Percentiles rank a stretch among this genome's conserved stretches.
These are phyloP conservation scores for Habropoda laboriosa DNA, from an alignment of 1,140 invertebrate species.

Conservation along the genomic window DNA sequence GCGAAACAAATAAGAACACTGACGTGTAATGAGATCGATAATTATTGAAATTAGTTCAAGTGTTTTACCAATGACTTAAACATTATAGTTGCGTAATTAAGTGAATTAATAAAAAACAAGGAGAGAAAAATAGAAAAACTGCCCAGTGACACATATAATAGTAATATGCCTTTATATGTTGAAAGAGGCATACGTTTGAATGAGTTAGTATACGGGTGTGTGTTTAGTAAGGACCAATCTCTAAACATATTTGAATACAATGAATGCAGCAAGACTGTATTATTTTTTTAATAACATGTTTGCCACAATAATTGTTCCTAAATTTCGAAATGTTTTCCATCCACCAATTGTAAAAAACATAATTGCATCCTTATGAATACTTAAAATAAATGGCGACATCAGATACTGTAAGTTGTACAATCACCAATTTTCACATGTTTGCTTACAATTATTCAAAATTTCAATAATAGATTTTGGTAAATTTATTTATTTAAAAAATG, in stretches of 20 bases:
- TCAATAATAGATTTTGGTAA: background rate
- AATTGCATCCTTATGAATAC: constrained; percentile 37
- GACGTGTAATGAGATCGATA: background rate
- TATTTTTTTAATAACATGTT: constrained; percentile 48
- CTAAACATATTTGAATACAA: constrained; percentile 16
- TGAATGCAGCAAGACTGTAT: constrained; percentile 39
- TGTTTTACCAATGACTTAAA: constrained; percentile 49
- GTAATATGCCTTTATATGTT: constrained; percentile 8
- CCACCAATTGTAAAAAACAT: constrained; percentile 31
- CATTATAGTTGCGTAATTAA: constrained; percentile 22
- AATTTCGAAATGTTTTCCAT: constrained; percentile 43
- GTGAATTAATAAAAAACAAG: constrained; percentile 9
- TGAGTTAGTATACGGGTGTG: constrained; percentile 34
- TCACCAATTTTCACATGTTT: constrained; percentile 31
- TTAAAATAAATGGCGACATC: constrained; percentile 44
- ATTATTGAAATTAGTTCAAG: constrained; percentile 17
- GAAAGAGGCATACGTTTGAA: constrained; percentile 10
- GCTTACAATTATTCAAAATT: constrained; percentile 17
- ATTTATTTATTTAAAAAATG: background rate
- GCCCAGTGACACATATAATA: constrained; percentile 22
- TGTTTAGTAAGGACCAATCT: constrained; percentile 47
- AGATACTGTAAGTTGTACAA: constrained; percentile 29
- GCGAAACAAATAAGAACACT: background rate
- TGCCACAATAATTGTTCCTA: constrained; percentile 33
- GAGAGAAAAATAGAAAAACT: constrained; percentile 11